These are phyloP conservation scores for Grus americana DNA, from an alignment of 2,113 vertebrate species.

Conservation along the genomic window DNA sequence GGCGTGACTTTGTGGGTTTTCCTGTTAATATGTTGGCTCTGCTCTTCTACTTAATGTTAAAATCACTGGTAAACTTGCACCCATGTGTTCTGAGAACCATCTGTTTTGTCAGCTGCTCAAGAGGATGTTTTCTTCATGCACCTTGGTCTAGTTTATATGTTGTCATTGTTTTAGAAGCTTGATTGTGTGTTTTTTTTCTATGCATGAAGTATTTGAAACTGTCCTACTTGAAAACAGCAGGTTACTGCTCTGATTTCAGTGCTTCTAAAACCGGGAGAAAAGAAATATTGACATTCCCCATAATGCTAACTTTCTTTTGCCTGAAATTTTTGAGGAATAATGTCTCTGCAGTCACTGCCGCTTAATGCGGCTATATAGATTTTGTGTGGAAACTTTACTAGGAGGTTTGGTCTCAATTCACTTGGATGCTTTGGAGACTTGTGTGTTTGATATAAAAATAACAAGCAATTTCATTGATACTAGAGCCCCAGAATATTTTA, in stretches of 20 bases:
- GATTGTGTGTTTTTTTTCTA: not conserved
- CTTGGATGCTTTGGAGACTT: not conserved
- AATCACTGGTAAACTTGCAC: not conserved
- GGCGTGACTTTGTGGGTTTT: not conserved
- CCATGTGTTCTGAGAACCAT: not conserved
- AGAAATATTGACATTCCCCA: not conserved
- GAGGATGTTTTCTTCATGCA: not conserved
- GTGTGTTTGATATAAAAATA: not conserved
- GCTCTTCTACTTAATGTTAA: not conserved
- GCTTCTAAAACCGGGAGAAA: not conserved
- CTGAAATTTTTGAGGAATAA: not conserved
- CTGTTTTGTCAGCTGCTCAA: slow-evolving; percentile 9
- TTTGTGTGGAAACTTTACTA: not conserved
- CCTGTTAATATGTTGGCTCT: not conserved
- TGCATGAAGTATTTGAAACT: not conserved
- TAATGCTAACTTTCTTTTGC: not conserved
- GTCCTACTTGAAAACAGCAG: not conserved
- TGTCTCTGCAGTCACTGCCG: not conserved
- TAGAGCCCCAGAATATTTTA: not conserved
- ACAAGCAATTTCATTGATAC: not conserved
- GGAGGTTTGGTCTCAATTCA: not conserved
- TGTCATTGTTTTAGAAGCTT: not conserved
- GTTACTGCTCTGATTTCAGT: not conserved
- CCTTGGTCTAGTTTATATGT: not conserved
- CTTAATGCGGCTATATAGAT: not conserved